Evolutionary conservation across 1,140 invertebrate genomes (phyloP).

Genomic region (Leptonema lineaticorne): DNA sequence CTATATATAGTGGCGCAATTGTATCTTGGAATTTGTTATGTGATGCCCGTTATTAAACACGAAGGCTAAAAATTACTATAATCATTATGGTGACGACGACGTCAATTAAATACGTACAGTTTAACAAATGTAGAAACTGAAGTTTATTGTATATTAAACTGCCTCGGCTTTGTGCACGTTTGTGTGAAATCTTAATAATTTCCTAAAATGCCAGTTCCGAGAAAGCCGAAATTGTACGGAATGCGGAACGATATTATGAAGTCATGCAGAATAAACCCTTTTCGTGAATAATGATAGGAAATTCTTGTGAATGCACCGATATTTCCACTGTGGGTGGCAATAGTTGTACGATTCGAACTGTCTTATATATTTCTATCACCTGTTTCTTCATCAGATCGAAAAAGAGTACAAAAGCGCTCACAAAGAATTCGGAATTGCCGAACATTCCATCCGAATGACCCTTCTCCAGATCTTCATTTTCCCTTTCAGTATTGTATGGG

Average conservation of each 20-base stretch:
- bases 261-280: slow-evolving; percentile 26
- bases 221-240: not conserved
- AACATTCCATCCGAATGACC: slow-evolving; percentile 20
- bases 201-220: not conserved
- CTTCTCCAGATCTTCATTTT: slow-evolving; percentile 1
- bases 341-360: not conserved
- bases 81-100: too few relatives aligned
- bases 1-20: too few relatives aligned
- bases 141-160: too few relatives aligned
- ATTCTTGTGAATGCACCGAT: slow-evolving; percentile 26
- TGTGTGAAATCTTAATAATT: not conserved
- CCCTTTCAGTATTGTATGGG: not conserved
- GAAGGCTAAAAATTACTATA: too few relatives aligned
- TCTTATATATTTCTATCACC: too few relatives aligned
- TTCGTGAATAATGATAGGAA: slow-evolving; percentile 23
- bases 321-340: not conserved
- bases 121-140: too few relatives aligned
- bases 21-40: too few relatives aligned
- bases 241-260: slow-evolving; percentile 10
- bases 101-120: too few relatives aligned
- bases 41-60: too few relatives aligned
- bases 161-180: too few relatives aligned
- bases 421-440: slow-evolving; percentile 27
- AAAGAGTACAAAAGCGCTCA: slow-evolving; percentile 5
- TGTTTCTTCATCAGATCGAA: slow-evolving; percentile 30